Conservation (phyloP, 2,797 vertebrate species). For the Vespertilio murinus region DNA sequence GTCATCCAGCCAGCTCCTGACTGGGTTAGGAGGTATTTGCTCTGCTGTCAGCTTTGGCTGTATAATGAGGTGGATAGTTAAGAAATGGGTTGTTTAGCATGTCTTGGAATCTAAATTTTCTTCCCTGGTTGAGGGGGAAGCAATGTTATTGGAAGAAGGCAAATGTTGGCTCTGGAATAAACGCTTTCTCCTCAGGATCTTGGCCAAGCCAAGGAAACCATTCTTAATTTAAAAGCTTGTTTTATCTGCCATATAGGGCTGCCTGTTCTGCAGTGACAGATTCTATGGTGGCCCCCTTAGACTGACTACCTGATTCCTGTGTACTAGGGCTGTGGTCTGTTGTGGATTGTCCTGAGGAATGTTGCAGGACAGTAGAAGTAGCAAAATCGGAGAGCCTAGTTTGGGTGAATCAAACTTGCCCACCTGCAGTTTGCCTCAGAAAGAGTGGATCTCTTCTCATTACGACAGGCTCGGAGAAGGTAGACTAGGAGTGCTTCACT, state of each 20-base stretch:
- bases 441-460: not conserved
- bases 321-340: not conserved
- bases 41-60: slow-evolving; percentile 77
- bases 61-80: slow-evolving; percentile 80
- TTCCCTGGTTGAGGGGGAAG: slow-evolving; percentile 67
- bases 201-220: slow-evolving; percentile 52
- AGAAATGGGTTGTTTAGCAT: slow-evolving; percentile 78
- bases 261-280: not conserved
- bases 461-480: not conserved
- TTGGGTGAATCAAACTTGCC: slow-evolving; percentile 6
- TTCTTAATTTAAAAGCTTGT: slow-evolving; percentile 58
- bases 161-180: slow-evolving; percentile 81
- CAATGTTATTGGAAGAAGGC: slow-evolving; percentile 79
- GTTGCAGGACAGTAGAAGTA: slow-evolving; percentile 28
- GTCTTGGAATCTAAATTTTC: slow-evolving; percentile 62
- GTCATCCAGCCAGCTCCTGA: slow-evolving; percentile 66
- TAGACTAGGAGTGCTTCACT: not conserved
- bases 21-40: slow-evolving; percentile 76
- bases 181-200: slow-evolving; percentile 61
- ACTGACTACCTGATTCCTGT: not conserved
- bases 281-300: not conserved
- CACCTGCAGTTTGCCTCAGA: not conserved
- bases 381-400: not conserved
- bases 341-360: not conserved
- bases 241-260: slow-evolving; percentile 3